These are phyloP conservation scores for Myzus persicae DNA, from an alignment of 1,140 invertebrate species.

Conservation along the genomic window DNA sequence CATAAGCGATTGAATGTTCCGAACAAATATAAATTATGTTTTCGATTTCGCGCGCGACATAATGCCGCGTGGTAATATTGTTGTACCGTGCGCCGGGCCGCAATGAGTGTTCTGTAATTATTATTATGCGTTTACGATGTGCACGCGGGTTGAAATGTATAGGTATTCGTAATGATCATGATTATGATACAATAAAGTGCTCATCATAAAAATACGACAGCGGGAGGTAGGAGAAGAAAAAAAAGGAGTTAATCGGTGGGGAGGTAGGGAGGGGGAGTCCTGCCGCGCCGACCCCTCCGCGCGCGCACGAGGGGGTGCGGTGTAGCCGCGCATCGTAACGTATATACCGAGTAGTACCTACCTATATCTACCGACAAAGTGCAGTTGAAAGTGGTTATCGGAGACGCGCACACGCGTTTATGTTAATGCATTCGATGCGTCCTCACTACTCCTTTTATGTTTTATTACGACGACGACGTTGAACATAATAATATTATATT, in stretches of 20 bases:
- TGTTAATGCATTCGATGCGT: slow-evolving; percentile 9
- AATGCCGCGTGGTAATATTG: neutral
- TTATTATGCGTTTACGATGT: no score
- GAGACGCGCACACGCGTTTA: neutral
- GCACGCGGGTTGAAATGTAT: no score
- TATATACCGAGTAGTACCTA: no score
- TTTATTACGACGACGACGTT: neutral
- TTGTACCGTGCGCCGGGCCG: neutral
- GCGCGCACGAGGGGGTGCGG: no score
- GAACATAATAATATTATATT: neutral
- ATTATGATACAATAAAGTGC: neutral
- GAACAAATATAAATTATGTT: neutral
- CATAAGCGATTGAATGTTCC: neutral
- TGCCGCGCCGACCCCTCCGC: neutral
- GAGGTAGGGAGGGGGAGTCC: neutral
- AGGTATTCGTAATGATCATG: neutral
- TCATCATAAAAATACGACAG: neutral
- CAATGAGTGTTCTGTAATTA: neutral
- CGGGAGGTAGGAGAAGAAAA: neutral
- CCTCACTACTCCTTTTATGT: no score
- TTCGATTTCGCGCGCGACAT: neutral
- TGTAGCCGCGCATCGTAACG: no score
- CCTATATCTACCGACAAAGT: neutral
- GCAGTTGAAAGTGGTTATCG: neutral
- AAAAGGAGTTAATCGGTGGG: neutral